Evolutionary conservation across 2,888 invertebrate genomes (phyloP), one percentile per base, ranked within the genome.

Genomic region (Polyploca ridens): DNA sequence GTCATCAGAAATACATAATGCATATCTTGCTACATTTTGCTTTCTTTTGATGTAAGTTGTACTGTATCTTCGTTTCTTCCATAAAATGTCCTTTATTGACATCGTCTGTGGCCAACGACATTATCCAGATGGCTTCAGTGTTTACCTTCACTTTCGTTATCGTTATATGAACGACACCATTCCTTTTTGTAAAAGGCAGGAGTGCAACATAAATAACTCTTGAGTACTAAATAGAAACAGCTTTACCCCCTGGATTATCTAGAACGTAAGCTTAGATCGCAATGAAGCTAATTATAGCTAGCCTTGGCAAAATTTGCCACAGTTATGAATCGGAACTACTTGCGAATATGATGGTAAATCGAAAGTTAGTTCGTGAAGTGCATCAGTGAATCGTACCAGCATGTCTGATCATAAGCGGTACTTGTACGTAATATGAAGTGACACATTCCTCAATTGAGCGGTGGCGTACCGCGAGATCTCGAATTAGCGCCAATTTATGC

Each of bases 391-490:
- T 49, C 16, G 38, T 35, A 62, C 62, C 60, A 57, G 58, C 66
- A 58, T 64, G 62, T 58, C 41, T n/a, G 46, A 58, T 27, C 41
- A 58, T 62, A 57, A 27, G 41, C 16, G 19, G 41, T 61, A 73
- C 74, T 64, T 71, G 66, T 69, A 77, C 77, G 74, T 85, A 83
- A 87, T 87, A 84, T 86, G 74, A 85, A 89, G 89, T 90, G 93
- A 90, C 91, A 93, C 92, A 93, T 92, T 90, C 91, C 88, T 92
- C 93, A 94, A 93, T 94, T 92, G 92, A 88, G 86, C 83, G 78
- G 77, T 86, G 83, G 85, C 86, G 86, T 78, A 81, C 82, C 79
- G 82, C 83, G 86, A 85, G 89, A 88, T 90, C 90, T 89, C 90
- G 82, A 93, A 93, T 94, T 93, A 93, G 90, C 91, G 84, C 87